Conservation (phyloP, 2,888 invertebrate species). For the Apodemia duryi region DNA sequence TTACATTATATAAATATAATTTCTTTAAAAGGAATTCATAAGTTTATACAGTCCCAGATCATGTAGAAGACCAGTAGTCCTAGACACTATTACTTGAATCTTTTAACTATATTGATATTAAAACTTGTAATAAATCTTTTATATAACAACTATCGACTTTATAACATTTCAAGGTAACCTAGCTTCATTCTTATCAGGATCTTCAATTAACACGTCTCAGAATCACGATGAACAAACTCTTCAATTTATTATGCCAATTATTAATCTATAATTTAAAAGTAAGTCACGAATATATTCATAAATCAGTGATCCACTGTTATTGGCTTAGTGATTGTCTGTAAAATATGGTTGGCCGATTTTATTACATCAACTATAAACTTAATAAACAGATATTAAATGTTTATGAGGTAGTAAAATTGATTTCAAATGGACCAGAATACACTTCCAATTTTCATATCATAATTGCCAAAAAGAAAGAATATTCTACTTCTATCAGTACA, state of each 20-base stretch:
- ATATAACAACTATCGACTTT: conserved; percentile 16
- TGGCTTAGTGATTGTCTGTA: conserved; percentile 9
- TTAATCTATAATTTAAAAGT: background rate
- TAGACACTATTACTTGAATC: conserved; percentile 14
- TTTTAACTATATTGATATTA: conserved; percentile 6
- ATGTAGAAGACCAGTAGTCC: conserved; percentile 9
- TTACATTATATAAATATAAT: background rate
- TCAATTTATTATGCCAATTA: conserved; percentile 1
- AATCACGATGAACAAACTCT: conserved; percentile 15
- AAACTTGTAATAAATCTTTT: conserved; percentile 13
- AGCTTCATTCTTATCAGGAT: conserved; percentile 19
- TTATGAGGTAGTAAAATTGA: too few relatives aligned
- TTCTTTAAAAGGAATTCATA: background rate
- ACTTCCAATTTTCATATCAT: too few relatives aligned
- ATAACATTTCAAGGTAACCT: conserved; percentile 17
- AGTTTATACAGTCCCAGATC: background rate
- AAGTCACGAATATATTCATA: conserved; percentile 3
- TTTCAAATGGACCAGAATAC: too few relatives aligned
- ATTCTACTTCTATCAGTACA: too few relatives aligned
- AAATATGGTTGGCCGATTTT: background rate
- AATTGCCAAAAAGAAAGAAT: too few relatives aligned
- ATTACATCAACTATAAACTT: too few relatives aligned
- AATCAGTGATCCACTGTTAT: conserved; percentile 3
- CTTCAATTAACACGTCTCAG: conserved; percentile 20
- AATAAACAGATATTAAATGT: too few relatives aligned